phyloP scores from a whole-genome alignment of 1,140 invertebrate species.

The Drosophila nikananu region DNA sequence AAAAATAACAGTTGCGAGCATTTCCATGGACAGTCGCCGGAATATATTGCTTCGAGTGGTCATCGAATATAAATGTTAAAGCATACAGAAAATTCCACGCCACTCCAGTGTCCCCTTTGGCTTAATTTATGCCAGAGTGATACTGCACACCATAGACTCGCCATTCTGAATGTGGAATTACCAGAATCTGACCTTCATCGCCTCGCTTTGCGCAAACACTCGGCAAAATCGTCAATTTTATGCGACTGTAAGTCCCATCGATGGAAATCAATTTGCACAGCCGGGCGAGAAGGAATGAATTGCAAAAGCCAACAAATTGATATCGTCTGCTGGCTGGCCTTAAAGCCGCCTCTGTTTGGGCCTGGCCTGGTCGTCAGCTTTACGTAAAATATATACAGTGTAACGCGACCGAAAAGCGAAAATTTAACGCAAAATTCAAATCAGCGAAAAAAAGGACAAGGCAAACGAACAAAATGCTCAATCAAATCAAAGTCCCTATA shows the following conservation, averaged over 20 bases:
- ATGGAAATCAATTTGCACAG: slow-evolving; percentile 74
- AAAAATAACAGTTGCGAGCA: background rate
- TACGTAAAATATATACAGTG: slow-evolving; percentile 39
- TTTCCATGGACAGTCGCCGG: background rate
- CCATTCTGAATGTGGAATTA: slow-evolving; percentile 10
- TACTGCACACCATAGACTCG: background rate
- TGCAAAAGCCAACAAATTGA: slow-evolving; percentile 61
- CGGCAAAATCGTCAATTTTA: slow-evolving; percentile 60
- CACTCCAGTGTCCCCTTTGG: background rate
- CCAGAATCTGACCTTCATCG: slow-evolving; percentile 24
- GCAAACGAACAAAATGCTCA: slow-evolving; percentile 65
- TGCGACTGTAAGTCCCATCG: slow-evolving; percentile 58
- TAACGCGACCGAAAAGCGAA: slow-evolving; percentile 31
- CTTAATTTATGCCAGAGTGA: slow-evolving; percentile 16
- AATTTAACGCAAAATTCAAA: slow-evolving; percentile 55
- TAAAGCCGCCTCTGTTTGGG: slow-evolving; percentile 23
- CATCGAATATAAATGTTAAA: slow-evolving; percentile 10
- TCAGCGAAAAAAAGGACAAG: slow-evolving; percentile 56
- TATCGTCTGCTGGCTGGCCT: slow-evolving; percentile 51
- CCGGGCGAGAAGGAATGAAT: slow-evolving; percentile 11
- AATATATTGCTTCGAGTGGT: slow-evolving; percentile 23
- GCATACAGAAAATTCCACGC: background rate
- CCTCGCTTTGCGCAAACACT: slow-evolving; percentile 27
- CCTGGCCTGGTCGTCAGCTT: background rate
- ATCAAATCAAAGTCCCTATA: slow-evolving; percentile 73